Evolutionary conservation across 2,888 invertebrate genomes (phyloP), one percentile per base, ranked within the genome.

Genomic region (Acanthosepion pharaonis): DNA sequence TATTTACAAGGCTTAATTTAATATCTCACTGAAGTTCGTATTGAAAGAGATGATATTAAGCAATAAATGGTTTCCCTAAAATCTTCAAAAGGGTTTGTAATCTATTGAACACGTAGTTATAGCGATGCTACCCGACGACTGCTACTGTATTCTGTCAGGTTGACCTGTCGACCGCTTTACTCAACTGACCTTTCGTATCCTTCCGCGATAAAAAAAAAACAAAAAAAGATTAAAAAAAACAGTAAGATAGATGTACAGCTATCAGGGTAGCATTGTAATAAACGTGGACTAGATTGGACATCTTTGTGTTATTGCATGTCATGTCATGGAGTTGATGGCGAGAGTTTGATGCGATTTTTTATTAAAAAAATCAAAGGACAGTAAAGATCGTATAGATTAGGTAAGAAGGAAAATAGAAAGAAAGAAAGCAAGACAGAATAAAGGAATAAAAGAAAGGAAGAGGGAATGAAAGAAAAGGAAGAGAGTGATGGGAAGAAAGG

Each of bases 401-500:
- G 0, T 78, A n/a, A 18, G n/a, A 33, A 11, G n/a, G n/a, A n/a
- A 78, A 64, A 25, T 3, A 23, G 25, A 64, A 25, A 25, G 78
- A n/a, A 15, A 11, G 4, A 15, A n/a, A 78, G 5, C n/a, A n/a
- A 78, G n/a, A 11, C 28, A 78, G 9, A n/a, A 28, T 11, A 9
- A 0, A 8, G 28, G 15, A 0, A 8, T 18, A 6, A 4, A 2
- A 5, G n/a, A 15, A 33, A 5, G n/a, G 11, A 5, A 11, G 11
- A 11, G n/a, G 6, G 1, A 25, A 64, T n/a, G 2, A 6, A 6
- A 23, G 20, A 23, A 3, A 23, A 5, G 5, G 23, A 5, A 23
- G 23, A 23, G 23, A 6, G 5, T 5, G 23, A 5, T 5, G 2
- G 5, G 23, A 59, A 59, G 20, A 4, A 23, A 55, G 1, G 20